A percentile compares a stretch with the other conserved stretches of the same genome.
Conservation (phyloP, 1,140 invertebrate species). For the Zaprionus taronus region DNA sequence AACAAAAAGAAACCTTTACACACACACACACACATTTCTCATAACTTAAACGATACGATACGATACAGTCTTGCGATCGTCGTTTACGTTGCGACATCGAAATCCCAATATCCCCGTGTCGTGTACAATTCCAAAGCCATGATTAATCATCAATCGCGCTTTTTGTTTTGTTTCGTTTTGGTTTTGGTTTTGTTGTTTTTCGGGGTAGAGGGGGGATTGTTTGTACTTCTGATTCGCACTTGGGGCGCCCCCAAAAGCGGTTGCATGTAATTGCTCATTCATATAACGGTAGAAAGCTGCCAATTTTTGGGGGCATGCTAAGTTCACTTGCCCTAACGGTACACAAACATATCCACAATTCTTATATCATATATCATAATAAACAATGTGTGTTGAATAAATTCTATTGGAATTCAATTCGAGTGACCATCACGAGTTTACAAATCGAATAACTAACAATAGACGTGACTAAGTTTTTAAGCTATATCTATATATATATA, state of each 20-base stretch:
- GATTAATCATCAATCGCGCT: constrained; percentile 18
- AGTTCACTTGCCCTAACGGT: constrained; percentile 33
- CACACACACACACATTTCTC: neutral
- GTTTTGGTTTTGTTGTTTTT: constrained; percentile 9
- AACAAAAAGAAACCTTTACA: constrained; percentile 15
- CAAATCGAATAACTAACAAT: constrained; percentile 30
- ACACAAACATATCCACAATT: constrained; percentile 4
- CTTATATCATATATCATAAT: neutral
- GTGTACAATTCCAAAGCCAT: constrained; percentile 6
- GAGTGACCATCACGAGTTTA: constrained; percentile 7
- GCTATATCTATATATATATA: neutral
- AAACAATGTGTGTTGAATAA: neutral
- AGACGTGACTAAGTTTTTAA: constrained; percentile 41
- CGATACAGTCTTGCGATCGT: neutral
- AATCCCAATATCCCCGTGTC: constrained; percentile 1
- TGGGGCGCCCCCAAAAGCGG: constrained; percentile 33
- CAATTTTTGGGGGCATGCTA: constrained; percentile 43
- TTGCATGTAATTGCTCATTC: constrained; percentile 42
- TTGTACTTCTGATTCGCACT: constrained; percentile 66
- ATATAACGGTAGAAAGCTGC: constrained; percentile 71
- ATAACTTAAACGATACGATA: neutral
- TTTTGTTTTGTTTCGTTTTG: constrained; percentile 20
- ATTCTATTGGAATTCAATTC: neutral
- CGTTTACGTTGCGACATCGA: neutral
- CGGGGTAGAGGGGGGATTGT: constrained; percentile 1